A percentile compares a stretch with the other conserved stretches of the same genome.
These are phyloP conservation scores for Nysson spinosus DNA, from an alignment of 2,888 invertebrate genomes.

Conservation along the genomic window DNA sequence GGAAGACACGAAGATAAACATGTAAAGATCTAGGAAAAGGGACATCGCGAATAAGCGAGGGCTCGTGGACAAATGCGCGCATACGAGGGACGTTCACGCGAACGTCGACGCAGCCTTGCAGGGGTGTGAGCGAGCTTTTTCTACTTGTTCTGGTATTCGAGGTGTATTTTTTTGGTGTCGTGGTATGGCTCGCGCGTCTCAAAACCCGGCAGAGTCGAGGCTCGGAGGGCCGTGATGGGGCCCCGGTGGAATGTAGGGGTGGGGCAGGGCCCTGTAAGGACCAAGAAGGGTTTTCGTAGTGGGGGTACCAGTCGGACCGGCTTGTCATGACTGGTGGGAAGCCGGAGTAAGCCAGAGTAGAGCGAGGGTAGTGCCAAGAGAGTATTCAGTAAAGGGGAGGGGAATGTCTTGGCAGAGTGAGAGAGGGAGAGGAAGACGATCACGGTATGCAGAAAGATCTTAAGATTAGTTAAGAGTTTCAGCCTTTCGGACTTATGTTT, in stretches of 20 bases:
- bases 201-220: constrained; percentile 67
- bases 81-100: constrained; percentile 17
- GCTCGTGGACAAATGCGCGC: not conserved
- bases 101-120: constrained; percentile 49
- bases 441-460: constrained; percentile 71
- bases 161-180: constrained; percentile 68
- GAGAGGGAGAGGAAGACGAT: constrained; percentile 44
- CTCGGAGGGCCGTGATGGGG: constrained; percentile 69
- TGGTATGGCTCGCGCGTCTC: constrained; percentile 68
- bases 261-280: constrained; percentile 79
- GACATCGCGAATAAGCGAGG: not conserved
- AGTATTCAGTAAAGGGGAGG: constrained; percentile 54
- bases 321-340: constrained; percentile 60
- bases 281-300: constrained; percentile 83
- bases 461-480: constrained; percentile 69
- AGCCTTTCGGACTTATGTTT: constrained; percentile 62
- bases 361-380: constrained; percentile 51
- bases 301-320: constrained; percentile 74
- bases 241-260: constrained; percentile 76
- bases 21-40: not conserved
- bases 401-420: constrained; percentile 26
- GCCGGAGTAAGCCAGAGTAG: constrained; percentile 47
- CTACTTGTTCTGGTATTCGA: constrained; percentile 70
- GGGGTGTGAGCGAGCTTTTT: constrained; percentile 65
- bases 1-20: not conserved